phyloP scores from a whole-genome alignment of 1,140 invertebrate genomes.

The Globodera ellingtonae region DNA sequence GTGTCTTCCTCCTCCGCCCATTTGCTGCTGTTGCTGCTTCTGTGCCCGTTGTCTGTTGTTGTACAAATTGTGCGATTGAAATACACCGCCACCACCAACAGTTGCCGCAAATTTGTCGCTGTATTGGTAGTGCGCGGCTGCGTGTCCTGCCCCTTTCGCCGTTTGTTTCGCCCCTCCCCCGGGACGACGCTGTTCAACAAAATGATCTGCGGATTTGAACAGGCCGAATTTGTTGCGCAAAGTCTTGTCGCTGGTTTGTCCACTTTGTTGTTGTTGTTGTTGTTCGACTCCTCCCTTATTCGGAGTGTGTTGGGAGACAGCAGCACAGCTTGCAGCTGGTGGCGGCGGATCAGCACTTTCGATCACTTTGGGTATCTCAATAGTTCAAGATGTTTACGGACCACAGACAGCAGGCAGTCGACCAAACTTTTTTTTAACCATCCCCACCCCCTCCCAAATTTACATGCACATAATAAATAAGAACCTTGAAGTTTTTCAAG shows the following conservation, averaged over 20 bases:
- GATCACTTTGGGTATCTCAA: conserved; percentile 31
- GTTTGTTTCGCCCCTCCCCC: background rate
- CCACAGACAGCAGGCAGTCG: too few relatives aligned
- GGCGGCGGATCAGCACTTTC: background rate
- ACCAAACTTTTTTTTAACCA: too few relatives aligned
- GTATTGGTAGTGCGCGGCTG: background rate
- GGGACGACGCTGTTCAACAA: background rate
- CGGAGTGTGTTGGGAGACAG: background rate
- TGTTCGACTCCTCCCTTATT: background rate
- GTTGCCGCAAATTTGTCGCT: background rate
- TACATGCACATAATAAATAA: background rate
- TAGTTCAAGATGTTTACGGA: too few relatives aligned
- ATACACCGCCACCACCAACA: background rate
- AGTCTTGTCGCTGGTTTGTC: background rate
- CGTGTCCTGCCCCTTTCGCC: background rate
- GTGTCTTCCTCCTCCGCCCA: background rate
- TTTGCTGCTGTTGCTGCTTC: background rate
- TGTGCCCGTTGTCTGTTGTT: background rate
- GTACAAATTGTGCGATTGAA: background rate
- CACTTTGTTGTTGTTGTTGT: conserved; percentile 5
- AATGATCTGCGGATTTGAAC: background rate
- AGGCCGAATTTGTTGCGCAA: background rate
- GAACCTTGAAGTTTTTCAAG: conserved; percentile 29
- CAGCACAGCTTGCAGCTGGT: background rate
- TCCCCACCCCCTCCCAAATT: background rate